A percentile compares a stretch with the other conserved stretches of the same genome.
Evolutionary conservation across 2,113 vertebrate genomes (phyloP).

Genomic region (Gymnobelideus leadbeateri): DNA sequence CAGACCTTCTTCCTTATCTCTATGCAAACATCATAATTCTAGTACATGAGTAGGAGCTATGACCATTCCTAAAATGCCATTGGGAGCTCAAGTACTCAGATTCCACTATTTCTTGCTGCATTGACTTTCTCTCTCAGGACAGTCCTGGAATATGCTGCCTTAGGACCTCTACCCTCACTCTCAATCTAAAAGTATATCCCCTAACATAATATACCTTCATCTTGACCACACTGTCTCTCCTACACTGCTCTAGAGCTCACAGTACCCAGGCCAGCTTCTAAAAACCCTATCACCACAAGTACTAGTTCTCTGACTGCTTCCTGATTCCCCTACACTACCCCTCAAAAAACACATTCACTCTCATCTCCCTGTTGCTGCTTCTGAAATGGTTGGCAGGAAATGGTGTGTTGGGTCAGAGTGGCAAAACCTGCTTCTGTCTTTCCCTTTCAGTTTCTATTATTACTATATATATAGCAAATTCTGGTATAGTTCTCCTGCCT

Average conservation of each 20-base stretch:
- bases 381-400: not conserved
- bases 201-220: not conserved
- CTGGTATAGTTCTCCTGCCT: not conserved
- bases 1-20: not conserved
- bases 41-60: not conserved
- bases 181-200: not conserved
- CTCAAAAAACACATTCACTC: not conserved
- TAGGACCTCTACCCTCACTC: not conserved
- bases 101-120: not conserved
- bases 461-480: not conserved
- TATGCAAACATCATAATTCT: not conserved
- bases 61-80: not conserved
- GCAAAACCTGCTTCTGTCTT: not conserved
- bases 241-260: not conserved
- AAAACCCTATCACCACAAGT: not conserved
- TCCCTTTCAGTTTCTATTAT: not conserved
- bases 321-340: not conserved
- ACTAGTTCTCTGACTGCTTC: not conserved
- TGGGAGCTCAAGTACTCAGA: not conserved
- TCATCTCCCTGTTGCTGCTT: not conserved
- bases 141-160: not conserved
- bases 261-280: not conserved
- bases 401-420: not conserved
- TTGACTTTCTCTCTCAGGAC: not conserved
- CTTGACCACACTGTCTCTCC: not conserved